Evolutionary conservation across 2,797 vertebrate species (phyloP).

Genomic region (Sebastes variabilis): DNA sequence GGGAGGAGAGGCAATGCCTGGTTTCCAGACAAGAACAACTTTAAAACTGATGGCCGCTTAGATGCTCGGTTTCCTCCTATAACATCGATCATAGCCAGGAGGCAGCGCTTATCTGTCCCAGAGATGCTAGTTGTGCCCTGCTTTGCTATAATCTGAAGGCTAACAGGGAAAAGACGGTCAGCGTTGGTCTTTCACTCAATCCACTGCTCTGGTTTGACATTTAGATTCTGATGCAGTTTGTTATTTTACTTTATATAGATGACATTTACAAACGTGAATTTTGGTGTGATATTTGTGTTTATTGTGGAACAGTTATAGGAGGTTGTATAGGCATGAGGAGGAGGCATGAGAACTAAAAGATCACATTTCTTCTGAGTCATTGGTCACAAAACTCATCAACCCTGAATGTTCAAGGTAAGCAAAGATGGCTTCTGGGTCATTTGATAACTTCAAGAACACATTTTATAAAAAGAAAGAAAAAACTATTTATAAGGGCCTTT

Average conservation of each 20-base stretch:
- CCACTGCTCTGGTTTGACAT: background rate
- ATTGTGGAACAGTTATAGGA: background rate
- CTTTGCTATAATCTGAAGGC: background rate
- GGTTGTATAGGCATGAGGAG: background rate
- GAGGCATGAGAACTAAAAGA: background rate
- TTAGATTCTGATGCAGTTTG: background rate
- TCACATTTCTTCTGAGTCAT: background rate
- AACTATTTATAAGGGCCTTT: background rate
- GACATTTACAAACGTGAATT: background rate
- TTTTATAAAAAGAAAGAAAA: background rate
- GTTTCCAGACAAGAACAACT: constrained; percentile 36
- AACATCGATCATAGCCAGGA: constrained; percentile 16
- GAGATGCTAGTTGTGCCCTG: background rate
- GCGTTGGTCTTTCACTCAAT: background rate
- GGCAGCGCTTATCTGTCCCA: background rate
- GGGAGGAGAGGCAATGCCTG: background rate
- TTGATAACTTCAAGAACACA: background rate
- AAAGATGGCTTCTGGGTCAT: background rate
- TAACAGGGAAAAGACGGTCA: background rate
- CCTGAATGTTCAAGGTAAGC: background rate
- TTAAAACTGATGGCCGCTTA: constrained; percentile 16
- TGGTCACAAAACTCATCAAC: background rate
- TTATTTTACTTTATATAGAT: background rate
- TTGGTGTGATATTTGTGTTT: background rate
- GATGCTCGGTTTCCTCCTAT: constrained; percentile 8